phyloP scores from a whole-genome alignment of 2,888 invertebrate species.

The Schrankia costaestrigalis region DNA sequence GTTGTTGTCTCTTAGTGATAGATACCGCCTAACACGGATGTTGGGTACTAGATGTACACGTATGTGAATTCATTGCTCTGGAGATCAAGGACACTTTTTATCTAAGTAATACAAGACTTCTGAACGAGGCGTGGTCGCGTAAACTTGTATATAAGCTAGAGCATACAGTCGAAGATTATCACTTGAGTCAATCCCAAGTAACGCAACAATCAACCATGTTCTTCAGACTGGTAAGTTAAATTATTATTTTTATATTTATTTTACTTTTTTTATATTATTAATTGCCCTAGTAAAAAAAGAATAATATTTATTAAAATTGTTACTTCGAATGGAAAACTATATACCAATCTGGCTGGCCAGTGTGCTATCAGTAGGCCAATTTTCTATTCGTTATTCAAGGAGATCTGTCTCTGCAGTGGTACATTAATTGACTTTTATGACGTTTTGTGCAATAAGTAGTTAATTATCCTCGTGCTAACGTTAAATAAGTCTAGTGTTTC shows the following conservation, averaged over 20 bases:
- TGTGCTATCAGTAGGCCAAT: no score
- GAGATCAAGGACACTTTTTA: conserved; percentile 78
- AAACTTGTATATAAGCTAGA: conserved; percentile 60
- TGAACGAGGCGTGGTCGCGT: conserved; percentile 63
- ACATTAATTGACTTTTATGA: no score
- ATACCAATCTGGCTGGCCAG: no score
- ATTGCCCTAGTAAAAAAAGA: neutral
- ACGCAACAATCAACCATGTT: conserved; percentile 65
- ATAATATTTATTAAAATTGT: no score
- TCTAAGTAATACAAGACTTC: conserved; percentile 44
- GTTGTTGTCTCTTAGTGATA: conserved; percentile 9
- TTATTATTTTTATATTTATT: conserved; percentile 7
- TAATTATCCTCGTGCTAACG: no score
- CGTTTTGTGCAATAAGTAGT: no score
- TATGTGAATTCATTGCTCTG: conserved; percentile 54
- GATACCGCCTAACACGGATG: conserved; percentile 50
- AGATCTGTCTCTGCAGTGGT: no score
- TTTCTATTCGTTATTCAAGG: no score
- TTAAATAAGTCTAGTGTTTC: no score
- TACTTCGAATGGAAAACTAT: no score
- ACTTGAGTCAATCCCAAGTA: conserved; percentile 64
- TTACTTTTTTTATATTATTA: neutral
- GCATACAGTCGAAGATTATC: conserved; percentile 46
- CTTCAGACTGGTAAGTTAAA: conserved; percentile 66
- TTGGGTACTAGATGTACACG: conserved; percentile 46